Evolutionary conservation across 2,797 vertebrate genomes (phyloP).

Genomic region (Momotus momota): DNA sequence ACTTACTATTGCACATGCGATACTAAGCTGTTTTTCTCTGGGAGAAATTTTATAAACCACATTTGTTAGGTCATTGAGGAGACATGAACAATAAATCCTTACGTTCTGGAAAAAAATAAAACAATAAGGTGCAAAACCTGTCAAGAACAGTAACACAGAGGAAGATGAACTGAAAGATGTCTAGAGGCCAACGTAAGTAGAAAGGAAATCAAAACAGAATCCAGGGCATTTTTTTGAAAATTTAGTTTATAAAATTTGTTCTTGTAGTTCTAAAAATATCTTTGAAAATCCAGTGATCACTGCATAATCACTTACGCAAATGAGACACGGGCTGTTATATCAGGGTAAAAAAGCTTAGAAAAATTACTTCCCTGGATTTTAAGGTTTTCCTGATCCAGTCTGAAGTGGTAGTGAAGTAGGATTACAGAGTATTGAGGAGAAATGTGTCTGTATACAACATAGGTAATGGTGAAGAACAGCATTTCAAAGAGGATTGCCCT

Average conservation of each 20-base stretch:
- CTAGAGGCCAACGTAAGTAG: neutral
- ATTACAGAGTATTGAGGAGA: neutral
- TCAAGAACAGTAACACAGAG: neutral
- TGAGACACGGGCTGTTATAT: neutral
- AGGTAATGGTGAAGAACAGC: accelerated
- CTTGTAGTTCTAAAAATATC: neutral
- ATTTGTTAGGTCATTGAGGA: neutral
- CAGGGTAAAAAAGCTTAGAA: accelerated
- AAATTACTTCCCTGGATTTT: neutral
- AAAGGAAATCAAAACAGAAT: neutral
- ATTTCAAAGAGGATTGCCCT: neutral
- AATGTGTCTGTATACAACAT: neutral
- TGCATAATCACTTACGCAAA: neutral
- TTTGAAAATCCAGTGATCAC: neutral
- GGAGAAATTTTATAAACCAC: neutral
- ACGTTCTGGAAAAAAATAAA: neutral
- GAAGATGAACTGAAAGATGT: neutral
- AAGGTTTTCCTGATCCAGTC: neutral
- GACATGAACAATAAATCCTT: neutral
- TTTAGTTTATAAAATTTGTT: neutral
- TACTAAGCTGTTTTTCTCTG: neutral
- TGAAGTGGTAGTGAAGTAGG: neutral
- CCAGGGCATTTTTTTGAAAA: neutral
- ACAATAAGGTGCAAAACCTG: neutral
- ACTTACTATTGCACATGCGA: neutral